Percentiles rank a stretch among this genome's conserved stretches.
phyloP scores from a whole-genome alignment of 2,113 vertebrate genomes.

The Saccopteryx bilineata region DNA sequence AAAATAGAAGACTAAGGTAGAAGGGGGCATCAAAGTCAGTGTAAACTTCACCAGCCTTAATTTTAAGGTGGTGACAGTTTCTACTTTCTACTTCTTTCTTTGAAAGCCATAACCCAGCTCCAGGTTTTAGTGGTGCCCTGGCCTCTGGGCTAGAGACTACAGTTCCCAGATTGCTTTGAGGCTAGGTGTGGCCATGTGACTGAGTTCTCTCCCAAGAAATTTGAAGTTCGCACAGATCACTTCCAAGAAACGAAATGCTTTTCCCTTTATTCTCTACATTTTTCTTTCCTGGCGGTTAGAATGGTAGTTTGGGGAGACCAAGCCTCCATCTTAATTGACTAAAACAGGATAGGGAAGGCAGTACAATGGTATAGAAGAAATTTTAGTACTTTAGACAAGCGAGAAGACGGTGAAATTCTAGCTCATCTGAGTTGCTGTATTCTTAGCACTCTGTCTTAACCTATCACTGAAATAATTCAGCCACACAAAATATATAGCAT shows the following conservation, averaged over 20 bases:
- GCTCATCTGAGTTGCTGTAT: not conserved
- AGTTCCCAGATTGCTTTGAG: not conserved
- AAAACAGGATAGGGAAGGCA: not conserved
- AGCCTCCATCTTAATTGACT: not conserved
- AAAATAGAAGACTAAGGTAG: not conserved
- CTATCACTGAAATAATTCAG: not conserved
- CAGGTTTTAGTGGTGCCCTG: not conserved
- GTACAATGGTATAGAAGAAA: not conserved
- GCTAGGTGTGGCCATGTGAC: too few species aligned
- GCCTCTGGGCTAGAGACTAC: not conserved
- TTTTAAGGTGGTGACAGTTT: not conserved
- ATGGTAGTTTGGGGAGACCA: not conserved
- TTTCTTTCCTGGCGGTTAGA: not conserved
- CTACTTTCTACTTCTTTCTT: not conserved
- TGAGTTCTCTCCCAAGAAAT: not conserved
- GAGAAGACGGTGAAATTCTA: constrained; percentile 17
- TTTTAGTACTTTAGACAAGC: not conserved
- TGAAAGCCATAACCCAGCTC: not conserved
- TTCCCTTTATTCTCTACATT: not conserved
- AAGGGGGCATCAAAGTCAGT: not conserved
- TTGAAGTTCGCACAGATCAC: not conserved
- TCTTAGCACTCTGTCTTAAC: not conserved
- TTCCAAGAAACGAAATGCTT: not conserved
- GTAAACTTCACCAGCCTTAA: not conserved
- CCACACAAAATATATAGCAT: not conserved